Base-by-base conservation (phyloP, 2,113 vertebrate genomes). In the Origma solitaria region DNA sequence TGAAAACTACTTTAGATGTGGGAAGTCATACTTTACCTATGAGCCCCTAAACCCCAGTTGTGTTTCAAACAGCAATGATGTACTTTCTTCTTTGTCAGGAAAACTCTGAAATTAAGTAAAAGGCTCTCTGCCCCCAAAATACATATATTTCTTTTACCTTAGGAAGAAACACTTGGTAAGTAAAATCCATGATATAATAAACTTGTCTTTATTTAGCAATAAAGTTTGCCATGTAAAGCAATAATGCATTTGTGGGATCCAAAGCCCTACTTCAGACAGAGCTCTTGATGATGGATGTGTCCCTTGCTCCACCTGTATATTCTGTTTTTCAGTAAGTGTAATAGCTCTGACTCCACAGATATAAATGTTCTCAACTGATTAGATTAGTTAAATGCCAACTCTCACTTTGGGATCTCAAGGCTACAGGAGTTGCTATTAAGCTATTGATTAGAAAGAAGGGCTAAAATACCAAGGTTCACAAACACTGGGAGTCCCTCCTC, bases 381-480 rank as follows among this genome's bases (percentile, higher is more conserved):
- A 92, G 58, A 85, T 94, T 89, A 96, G 68, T 62, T 88, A 97
- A 97, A 95, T 95, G 88, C 69, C 94, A 97, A 0, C 31, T 92
- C 77, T 92, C 92, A 92, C 86, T 95, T 82, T 88, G 86, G 84
- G 57, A 94, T 81, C 83, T 90, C 28, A 28, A 64, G 51, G 56
- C 90, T 95, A 75, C 84, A 81, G 57, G 58, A 78, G 81, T 60
- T 95, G 65, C 57, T 90, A 88, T 94, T 90, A 92, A 82, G 50
- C 11, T 95, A 91, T 94, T 87, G 88, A 96, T 90, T 91, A 58
- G 73, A 96, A 93, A 91, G 73, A 30, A 82, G 56, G 56, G 30
- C 60, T 94, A 75, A 97, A 97, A 94, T 93, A 91, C 53, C 90
- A 97, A 90, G 42, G 80, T 76, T 94, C 82, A 50, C 33, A 81